Base-by-base conservation (phyloP, 2,113 vertebrate species). In the Pantherophis guttatus region DNA sequence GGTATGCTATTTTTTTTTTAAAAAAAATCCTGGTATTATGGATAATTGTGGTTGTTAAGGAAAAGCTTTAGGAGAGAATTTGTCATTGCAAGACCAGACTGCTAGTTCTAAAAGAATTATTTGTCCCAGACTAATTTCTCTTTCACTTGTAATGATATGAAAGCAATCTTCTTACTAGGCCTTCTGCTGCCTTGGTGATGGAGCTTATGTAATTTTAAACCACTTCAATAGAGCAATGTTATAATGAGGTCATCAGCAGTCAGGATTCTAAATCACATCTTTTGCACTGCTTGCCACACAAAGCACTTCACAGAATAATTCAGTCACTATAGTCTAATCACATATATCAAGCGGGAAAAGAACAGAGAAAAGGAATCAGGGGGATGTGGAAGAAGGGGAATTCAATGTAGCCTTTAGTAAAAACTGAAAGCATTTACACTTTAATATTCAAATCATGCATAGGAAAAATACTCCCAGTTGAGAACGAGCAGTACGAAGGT, bases 391-490 rank as follows among this genome's bases (percentile, higher is more conserved):
- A 50, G 44, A 1, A 87, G 53, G 1, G 87, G 3, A 86, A 48
- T 94, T 92, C 95, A 95, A 88, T 95, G 92, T 89, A 95, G 3
- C 17, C 19, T 86, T 91, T 93, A 86, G 53, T 65, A 91, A 93
- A 89, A 44, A 54, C 59, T 93, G 59, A 86, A 24, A 0, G 0
- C 39, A 44, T 93, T 94, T 94, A 1, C 86, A 26, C 85, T 44
- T 95, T 92, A 58, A 52, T 94, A 54, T 94, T 97, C n/a, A 95
- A 91, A 93, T 52, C 65, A 59, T 65, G 59, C 21, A 50, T 10
- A 39, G 52, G 59, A 93, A 88, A 95, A 93, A 86, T 91, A 87
- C 24, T 92, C 65, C 57, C 88, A 87, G 85, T 94, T 92, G 91
- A 88, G 54, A 91, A 92, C 65, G 29, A 95, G 59, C 52, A 92